Conservation (phyloP, 2,113 vertebrate genomes). For the Halcyon malimbica region DNA sequence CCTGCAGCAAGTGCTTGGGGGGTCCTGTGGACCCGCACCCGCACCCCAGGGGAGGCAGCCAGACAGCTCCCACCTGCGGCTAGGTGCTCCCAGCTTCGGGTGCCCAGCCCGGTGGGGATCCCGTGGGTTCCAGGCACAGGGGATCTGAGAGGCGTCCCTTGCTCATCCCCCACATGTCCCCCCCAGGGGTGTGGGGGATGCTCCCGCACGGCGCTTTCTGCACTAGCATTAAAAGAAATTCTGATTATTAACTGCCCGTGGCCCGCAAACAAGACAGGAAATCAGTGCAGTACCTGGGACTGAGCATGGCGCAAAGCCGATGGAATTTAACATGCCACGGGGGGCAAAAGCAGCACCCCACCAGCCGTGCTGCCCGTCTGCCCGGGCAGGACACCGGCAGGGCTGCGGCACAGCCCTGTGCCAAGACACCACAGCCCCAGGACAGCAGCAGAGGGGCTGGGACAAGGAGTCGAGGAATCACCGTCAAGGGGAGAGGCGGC, state of each 20-base stretch:
- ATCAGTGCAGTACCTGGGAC: conserved; percentile 25
- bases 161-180: accelerated
- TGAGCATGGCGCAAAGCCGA: neutral
- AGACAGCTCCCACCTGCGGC: neutral
- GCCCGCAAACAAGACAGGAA: conserved; percentile 73
- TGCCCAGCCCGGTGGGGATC: accelerated
- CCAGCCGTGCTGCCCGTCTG: neutral
- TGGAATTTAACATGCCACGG: accelerated
- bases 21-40: neutral
- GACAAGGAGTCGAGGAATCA: accelerated
- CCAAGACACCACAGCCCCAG: accelerated
- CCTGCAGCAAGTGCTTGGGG: neutral
- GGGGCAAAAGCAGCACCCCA: accelerated
- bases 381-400: accelerated
- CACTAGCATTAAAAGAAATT: conserved; percentile 67
- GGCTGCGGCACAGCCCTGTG: neutral
- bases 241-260: conserved; percentile 78
- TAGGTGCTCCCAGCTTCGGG: neutral
- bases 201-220: accelerated
- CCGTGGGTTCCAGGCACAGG: neutral
- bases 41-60: neutral
- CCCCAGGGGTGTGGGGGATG: accelerated
- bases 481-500: neutral
- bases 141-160: neutral
- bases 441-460: neutral